A percentile compares a stretch with the other conserved stretches of the same genome.
Conservation (phyloP, 2,113 vertebrate species). For the Ahaetulla prasina region DNA sequence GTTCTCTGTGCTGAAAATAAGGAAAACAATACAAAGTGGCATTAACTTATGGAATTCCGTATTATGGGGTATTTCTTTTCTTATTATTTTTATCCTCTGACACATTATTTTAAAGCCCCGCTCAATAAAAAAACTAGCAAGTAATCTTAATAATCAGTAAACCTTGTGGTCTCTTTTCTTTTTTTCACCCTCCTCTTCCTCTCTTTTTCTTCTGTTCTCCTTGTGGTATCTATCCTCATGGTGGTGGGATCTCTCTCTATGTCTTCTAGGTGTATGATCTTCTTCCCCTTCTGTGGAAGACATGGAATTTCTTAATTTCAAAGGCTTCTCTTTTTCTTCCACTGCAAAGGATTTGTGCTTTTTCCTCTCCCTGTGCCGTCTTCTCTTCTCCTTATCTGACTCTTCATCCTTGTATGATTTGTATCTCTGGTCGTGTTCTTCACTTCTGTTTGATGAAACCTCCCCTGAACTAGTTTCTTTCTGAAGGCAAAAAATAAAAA, state of each 20-base stretch:
- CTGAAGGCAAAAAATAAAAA: constrained; percentile 14
- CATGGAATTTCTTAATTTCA: constrained; percentile 40
- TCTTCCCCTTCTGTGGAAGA: constrained; percentile 48
- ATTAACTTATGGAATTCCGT: background rate
- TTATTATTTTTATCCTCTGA: background rate
- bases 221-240: constrained; percentile 43
- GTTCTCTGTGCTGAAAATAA: constrained; percentile 48
- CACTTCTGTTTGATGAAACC: constrained; percentile 44
- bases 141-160: constrained; percentile 1
- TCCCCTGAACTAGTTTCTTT: constrained; percentile 51
- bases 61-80: background rate
- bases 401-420: constrained; percentile 52
- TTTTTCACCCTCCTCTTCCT: constrained; percentile 44
- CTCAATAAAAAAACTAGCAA: background rate
- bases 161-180: constrained; percentile 63
- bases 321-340: constrained; percentile 49
- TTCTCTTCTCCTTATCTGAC: constrained; percentile 52
- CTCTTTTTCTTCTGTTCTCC: constrained; percentile 48
- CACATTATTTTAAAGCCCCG: background rate
- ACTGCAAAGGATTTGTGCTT: constrained; percentile 31
- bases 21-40: background rate
- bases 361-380: constrained; percentile 53
- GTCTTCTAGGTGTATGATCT: constrained; percentile 46
- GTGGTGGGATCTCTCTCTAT: constrained; percentile 52
- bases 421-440: constrained; percentile 43